Evolutionary conservation across 1,140 invertebrate genomes (phyloP).

Genomic region (Drosophila guanche): DNA sequence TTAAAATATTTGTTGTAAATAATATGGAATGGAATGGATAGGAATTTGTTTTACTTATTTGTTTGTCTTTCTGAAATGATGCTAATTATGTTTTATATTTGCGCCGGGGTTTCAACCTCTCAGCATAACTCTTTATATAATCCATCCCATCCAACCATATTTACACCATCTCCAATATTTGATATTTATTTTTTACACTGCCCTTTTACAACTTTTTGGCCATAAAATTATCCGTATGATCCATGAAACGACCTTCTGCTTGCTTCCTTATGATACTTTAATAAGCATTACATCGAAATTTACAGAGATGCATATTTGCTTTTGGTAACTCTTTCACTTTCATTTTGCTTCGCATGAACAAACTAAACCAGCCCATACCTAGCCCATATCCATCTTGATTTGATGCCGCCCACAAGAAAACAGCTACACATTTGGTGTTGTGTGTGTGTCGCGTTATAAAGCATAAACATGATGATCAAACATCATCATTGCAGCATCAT

Average conservation of each 20-base stretch:
- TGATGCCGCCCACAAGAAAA: conserved; percentile 46
- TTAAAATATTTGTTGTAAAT: conserved; percentile 39
- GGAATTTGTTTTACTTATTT: conserved; percentile 21
- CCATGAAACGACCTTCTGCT: conserved; percentile 19
- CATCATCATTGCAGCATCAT: conserved; percentile 44
- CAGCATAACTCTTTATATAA: no score
- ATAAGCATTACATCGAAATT: conserved; percentile 29
- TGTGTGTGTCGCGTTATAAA: conserved; percentile 1
- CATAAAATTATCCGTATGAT: conserved; percentile 23
- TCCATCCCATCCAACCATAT: no score
- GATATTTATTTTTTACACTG: no score
- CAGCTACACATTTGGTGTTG: conserved; percentile 15
- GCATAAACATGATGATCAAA: conserved; percentile 34
- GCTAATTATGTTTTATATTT: conserved; percentile 3
- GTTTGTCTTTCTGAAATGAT: not conserved
- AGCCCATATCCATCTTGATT: conserved; percentile 34
- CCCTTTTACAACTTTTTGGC: no score
- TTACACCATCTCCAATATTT: no score
- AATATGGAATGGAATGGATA: not conserved
- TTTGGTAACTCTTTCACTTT: conserved; percentile 54
- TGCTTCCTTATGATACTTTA: conserved; percentile 51
- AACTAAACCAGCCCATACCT: conserved; percentile 27
- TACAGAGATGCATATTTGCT: conserved; percentile 1
- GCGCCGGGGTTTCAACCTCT: no score
- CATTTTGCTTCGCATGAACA: conserved; percentile 14